Evolutionary conservation across 2,797 vertebrate species (phyloP).

Genomic region (Spondyliosoma cantharus): DNA sequence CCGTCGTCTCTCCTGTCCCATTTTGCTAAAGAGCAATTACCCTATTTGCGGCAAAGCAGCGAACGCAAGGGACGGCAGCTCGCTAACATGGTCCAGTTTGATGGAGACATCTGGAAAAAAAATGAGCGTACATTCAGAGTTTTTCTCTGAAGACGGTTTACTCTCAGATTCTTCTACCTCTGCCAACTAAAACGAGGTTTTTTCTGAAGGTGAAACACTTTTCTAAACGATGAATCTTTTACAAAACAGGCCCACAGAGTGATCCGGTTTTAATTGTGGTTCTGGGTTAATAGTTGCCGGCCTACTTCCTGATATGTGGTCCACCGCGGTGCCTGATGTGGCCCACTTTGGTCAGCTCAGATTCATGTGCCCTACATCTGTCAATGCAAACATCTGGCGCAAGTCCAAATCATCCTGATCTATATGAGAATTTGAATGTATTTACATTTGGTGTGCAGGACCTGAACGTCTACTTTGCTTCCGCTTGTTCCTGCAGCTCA

Average conservation of each 20-base stretch:
- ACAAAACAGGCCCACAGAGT: conserved; percentile 10
- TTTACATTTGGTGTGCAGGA: neutral
- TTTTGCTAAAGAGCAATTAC: conserved; percentile 77
- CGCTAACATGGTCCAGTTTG: conserved; percentile 58
- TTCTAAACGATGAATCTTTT: neutral
- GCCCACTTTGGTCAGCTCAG: conserved; percentile 54
- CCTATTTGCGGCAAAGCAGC: conserved; percentile 66
- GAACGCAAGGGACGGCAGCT: conserved; percentile 38
- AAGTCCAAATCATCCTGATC: conserved; percentile 14
- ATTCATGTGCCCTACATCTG: conserved; percentile 54
- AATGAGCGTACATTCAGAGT: neutral
- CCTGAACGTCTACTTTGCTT: neutral
- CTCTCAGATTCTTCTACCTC: neutral
- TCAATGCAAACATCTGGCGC: conserved; percentile 42
- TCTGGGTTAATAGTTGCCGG: conserved; percentile 57
- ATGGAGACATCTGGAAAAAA: conserved; percentile 8
- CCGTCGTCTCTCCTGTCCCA: conserved; percentile 52
- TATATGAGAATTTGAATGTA: neutral
- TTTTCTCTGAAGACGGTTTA: neutral
- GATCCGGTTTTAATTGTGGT: conserved; percentile 30
- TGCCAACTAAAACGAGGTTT: neutral
- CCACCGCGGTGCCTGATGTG: conserved; percentile 28
- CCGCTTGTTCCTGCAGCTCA: no score
- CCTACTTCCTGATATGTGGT: conserved; percentile 62
- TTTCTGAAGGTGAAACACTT: neutral